A percentile compares a stretch with the other conserved stretches of the same genome.
Conservation (phyloP, 2,113 vertebrate genomes). For the Argyrosomus japonicus region DNA sequence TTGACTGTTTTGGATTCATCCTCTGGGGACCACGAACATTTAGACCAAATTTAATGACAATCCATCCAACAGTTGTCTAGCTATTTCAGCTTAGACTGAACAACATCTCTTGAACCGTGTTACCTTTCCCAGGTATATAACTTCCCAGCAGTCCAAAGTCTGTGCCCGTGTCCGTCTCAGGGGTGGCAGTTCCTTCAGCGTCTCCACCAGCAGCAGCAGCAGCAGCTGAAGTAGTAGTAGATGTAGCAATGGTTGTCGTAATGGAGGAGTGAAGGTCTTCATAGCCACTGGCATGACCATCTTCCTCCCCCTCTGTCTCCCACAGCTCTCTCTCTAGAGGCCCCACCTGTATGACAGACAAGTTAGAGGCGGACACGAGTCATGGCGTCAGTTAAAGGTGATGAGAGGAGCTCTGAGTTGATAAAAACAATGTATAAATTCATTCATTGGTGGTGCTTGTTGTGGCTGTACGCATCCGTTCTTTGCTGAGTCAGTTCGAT, state of each 20-base stretch:
- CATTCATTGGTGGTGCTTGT: neutral
- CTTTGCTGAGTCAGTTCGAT: neutral
- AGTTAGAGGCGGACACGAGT: neutral
- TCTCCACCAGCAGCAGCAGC: neutral
- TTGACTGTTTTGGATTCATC: too few relatives aligned
- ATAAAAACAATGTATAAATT: neutral
- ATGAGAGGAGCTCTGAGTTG: neutral
- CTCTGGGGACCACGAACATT: too few relatives aligned
- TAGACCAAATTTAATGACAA: too few relatives aligned
- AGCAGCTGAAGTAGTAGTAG: neutral
- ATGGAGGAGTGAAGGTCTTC: constrained; percentile 46
- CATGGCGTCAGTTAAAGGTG: too few relatives aligned
- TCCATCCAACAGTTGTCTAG: too few relatives aligned
- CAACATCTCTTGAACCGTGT: too few relatives aligned
- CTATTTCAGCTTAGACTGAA: too few relatives aligned
- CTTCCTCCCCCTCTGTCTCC: constrained; percentile 64
- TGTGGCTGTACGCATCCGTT: neutral
- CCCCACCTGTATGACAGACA: constrained; percentile 16
- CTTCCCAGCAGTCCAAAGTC: constrained; percentile 71
- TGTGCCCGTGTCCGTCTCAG: constrained; percentile 70
- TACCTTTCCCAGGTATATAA: constrained; percentile 42
- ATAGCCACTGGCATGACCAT: constrained; percentile 58
- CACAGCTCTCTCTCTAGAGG: constrained; percentile 49
- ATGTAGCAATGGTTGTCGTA: neutral
- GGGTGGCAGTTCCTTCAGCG: constrained; percentile 33